phyloP scores from a whole-genome alignment of 1,140 invertebrate species.

The Littorina saxatilis region DNA sequence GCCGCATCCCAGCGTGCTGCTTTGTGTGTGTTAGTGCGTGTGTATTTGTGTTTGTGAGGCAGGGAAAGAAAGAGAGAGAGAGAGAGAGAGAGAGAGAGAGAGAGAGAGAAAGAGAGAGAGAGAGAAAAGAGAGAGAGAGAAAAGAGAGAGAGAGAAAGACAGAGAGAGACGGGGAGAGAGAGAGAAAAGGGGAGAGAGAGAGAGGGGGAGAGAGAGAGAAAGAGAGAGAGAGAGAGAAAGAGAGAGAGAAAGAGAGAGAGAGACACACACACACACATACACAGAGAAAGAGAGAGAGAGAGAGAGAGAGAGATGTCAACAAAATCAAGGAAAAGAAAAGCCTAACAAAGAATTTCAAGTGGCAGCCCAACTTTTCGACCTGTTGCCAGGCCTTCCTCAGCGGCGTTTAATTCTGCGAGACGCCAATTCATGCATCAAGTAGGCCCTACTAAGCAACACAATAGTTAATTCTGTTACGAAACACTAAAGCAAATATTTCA shows the following conservation, averaged over 20 bases:
- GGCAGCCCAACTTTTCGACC: no score
- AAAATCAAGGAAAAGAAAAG: no score
- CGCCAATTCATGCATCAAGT: no score
- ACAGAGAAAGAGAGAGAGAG: constrained; percentile 20
- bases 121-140: neutral
- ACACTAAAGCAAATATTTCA: no score
- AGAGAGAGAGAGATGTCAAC: constrained; percentile 10
- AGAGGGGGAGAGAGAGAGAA: neutral
- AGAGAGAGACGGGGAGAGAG: neutral
- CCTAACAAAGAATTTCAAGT: no score
- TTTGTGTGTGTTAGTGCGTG: no score
- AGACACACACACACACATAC: constrained; percentile 18
- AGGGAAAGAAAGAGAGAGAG: neutral
- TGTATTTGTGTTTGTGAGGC: no score
- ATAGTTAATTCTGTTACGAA: no score
- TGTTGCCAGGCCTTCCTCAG: no score
- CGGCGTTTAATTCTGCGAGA: no score
- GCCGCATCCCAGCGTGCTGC: no score
- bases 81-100: neutral
- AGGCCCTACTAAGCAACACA: no score
- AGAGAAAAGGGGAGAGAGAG: neutral
- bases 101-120: neutral
- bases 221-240: constrained; percentile 37
- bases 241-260: constrained; percentile 37
- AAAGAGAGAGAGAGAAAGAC: neutral